Evolutionary conservation across 2,888 invertebrate species (phyloP).

Genomic region (Cephus pygmeus): DNA sequence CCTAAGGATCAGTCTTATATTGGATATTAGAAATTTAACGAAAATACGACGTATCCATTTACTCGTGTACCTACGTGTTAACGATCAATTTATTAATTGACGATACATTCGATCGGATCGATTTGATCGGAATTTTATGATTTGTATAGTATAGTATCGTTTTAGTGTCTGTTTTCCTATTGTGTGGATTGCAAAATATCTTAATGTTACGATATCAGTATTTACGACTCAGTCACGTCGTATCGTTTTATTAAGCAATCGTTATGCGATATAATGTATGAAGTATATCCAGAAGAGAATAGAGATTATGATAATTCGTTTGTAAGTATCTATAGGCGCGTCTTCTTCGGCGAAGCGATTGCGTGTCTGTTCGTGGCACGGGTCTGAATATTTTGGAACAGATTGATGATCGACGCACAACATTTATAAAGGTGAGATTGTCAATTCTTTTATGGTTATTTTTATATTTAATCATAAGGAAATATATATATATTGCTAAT

Average conservation of each 20-base stretch:
- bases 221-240: not conserved
- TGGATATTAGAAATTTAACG: not conserved
- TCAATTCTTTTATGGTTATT: not conserved
- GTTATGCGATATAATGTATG: not conserved
- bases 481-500: not conserved
- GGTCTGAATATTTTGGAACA: not conserved
- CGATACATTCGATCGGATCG: no score
- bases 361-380: not conserved
- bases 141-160: not conserved
- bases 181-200: not conserved
- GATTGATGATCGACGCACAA: not conserved
- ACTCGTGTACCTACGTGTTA: not conserved
- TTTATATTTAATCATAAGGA: not conserved
- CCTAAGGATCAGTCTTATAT: not conserved
- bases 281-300: not conserved
- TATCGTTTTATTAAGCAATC: not conserved
- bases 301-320: not conserved
- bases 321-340: not conserved
- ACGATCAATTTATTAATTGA: not conserved
- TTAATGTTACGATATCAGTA: not conserved
- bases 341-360: not conserved
- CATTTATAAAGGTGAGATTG: not conserved
- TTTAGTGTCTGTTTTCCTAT: not conserved
- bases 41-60: not conserved
- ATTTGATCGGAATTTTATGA: not conserved